Percentiles rank a stretch among this genome's conserved stretches.
Evolutionary conservation across 2,113 vertebrate genomes (phyloP).

Genomic region (Dipodomys ordii): DNA sequence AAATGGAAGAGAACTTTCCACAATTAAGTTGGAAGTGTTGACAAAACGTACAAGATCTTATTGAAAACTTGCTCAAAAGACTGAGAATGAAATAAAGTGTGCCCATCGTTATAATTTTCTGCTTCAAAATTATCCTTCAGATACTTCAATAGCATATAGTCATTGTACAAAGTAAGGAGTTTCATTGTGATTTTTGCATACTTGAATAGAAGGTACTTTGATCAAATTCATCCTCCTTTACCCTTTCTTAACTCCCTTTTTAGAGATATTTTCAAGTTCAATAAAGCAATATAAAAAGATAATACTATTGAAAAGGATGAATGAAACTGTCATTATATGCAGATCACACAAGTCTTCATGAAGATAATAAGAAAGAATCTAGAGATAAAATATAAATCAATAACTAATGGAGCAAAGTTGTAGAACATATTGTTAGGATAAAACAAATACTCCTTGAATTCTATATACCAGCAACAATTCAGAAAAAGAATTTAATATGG

Average conservation of each 20-base stretch:
- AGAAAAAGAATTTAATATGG: too few relatives aligned
- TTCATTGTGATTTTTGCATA: too few relatives aligned
- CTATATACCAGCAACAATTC: too few relatives aligned
- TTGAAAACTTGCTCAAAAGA: neutral
- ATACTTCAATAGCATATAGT: too few relatives aligned
- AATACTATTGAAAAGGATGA: neutral
- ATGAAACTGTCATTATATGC: neutral
- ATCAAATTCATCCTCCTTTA: too few relatives aligned
- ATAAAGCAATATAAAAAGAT: neutral
- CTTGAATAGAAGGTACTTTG: too few relatives aligned
- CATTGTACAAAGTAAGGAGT: too few relatives aligned
- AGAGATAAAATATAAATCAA: slow-evolving; percentile 29
- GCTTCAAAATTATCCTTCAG: neutral
- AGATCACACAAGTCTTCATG: neutral
- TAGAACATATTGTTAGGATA: neutral
- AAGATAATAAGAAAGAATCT: slow-evolving; percentile 15
- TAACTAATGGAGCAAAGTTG: slow-evolving; percentile 16
- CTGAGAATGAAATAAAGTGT: neutral
- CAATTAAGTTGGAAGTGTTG: neutral
- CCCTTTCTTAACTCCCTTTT: neutral
- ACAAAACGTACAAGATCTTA: neutral
- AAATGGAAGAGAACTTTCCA: neutral
- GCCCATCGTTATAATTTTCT: neutral
- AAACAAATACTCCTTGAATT: neutral
- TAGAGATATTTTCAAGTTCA: neutral